phyloP scores from a whole-genome alignment of 2,113 vertebrate species.

The Pelodiscus sinensis region DNA sequence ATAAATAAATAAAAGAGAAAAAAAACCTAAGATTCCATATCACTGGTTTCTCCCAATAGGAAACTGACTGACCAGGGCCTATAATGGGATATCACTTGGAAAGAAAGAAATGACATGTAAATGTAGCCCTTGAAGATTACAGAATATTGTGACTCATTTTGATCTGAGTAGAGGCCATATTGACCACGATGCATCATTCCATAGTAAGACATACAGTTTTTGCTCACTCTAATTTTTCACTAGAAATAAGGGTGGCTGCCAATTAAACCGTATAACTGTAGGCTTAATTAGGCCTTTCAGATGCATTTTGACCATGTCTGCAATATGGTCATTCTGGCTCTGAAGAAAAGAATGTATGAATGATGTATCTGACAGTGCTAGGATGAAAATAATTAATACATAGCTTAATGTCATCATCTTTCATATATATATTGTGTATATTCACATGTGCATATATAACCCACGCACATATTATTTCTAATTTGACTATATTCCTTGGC shows the following conservation, averaged over 20 bases:
- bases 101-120: not conserved
- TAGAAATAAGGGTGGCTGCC: not conserved
- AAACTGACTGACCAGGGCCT: not conserved
- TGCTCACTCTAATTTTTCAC: not conserved
- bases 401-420: not conserved
- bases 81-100: not conserved
- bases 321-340: not conserved
- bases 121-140: not conserved
- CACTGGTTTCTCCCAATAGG: not conserved
- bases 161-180: not conserved
- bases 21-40: not conserved
- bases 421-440: too few relatives aligned
- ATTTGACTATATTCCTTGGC: not conserved
- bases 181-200: not conserved
- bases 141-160: not conserved
- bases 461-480: not conserved
- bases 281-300: not conserved
- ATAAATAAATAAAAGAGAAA: too few relatives aligned
- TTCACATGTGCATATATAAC: not conserved
- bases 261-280: not conserved
- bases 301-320: not conserved
- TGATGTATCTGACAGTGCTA: not conserved
- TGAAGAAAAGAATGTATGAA: not conserved
- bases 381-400: not conserved
- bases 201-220: not conserved